Base-by-base conservation (phyloP, 2,113 vertebrate genomes). In the Psittacula cyanocephala region DNA sequence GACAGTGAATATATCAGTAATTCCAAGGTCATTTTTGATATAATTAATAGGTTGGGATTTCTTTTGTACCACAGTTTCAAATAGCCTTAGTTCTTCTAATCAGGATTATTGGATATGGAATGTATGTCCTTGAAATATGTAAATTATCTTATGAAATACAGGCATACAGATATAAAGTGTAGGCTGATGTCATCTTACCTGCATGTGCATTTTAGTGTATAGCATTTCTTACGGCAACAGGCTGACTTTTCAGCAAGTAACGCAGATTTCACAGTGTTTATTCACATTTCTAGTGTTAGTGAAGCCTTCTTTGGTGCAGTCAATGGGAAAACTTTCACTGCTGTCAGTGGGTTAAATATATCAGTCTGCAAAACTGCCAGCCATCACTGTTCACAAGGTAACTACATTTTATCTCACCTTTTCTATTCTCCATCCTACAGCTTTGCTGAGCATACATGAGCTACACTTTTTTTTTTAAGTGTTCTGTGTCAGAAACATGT, bases 31-130 rank as follows among this genome's bases (percentile, higher is more conserved):
- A 46, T 88, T 95, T 94, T 63, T 62, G 3, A 76, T 78, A 50
- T 85, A 82, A 93, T 90, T 91, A 88, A 91, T 93, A 83, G 7
- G 20, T 52, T 91, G 60, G 16, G 18, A 76, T 77, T 91, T 91
- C 79, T 88, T 96, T 93, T 75, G 29, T 88, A 90, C 18, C 17
- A 41, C 9, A 35, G 29, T 86, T 93, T 81, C 71, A 88, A 71
- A 37, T 81, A 88, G 68, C 33, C 78, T 82, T 43, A 70, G 47
- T 88, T 91, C 39, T 75, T 8, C 37, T 91, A 88, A 86, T 93
- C 50, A 85, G 67, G n/a, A 22, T 92, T 91, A 91, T 74, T 95
- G 31, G 35, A 27, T 53, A 28, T 68, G 37, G 46, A 86, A 47
- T 55, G 20, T 5, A 3, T 77, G 59, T 59, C 91, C 87, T 91